phyloP scores from a whole-genome alignment of 2,888 invertebrate genomes.

The Drosophila meridionalis region DNA sequence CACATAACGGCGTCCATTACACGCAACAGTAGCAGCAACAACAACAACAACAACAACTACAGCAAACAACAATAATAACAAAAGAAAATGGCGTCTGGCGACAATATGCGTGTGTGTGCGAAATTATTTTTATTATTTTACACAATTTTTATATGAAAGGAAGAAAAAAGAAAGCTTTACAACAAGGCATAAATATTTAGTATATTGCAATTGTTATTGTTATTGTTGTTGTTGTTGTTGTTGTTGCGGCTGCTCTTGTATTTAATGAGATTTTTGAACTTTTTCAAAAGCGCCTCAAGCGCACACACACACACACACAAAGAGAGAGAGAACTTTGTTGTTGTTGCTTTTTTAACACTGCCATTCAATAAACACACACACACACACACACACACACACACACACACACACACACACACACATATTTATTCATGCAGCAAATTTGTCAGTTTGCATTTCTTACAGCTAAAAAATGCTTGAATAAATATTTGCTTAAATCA shows the following conservation, averaged over 20 bases:
- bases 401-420: not conserved
- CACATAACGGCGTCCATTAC: constrained; percentile 75
- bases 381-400: not conserved
- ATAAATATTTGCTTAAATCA: not conserved
- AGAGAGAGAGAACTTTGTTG: constrained; percentile 24
- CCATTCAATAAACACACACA: constrained; percentile 5
- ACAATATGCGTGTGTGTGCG: constrained; percentile 55
- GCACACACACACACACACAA: constrained; percentile 27
- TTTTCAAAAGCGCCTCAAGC: constrained; percentile 73
- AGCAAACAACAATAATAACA: constrained; percentile 44
- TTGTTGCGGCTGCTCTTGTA: constrained; percentile 50
- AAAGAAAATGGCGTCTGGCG: constrained; percentile 70
- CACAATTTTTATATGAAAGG: constrained; percentile 70
- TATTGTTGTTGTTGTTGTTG: constrained; percentile 35
- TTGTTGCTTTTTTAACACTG: constrained; percentile 19
- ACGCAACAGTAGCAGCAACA: constrained; percentile 58
- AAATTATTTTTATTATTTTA: constrained; percentile 80
- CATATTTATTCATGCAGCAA: not conserved
- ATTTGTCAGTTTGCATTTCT: not conserved
- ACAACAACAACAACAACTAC: constrained; percentile 22
- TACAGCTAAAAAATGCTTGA: not conserved
- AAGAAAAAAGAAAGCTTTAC: constrained; percentile 66
- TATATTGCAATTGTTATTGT: constrained; percentile 63
- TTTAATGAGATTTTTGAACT: constrained; percentile 80
- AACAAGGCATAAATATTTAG: constrained; percentile 74